Evolutionary conservation across 1,140 invertebrate species (phyloP).

Genomic region (roundworm (Caenorhabditis elegans)): DNA sequence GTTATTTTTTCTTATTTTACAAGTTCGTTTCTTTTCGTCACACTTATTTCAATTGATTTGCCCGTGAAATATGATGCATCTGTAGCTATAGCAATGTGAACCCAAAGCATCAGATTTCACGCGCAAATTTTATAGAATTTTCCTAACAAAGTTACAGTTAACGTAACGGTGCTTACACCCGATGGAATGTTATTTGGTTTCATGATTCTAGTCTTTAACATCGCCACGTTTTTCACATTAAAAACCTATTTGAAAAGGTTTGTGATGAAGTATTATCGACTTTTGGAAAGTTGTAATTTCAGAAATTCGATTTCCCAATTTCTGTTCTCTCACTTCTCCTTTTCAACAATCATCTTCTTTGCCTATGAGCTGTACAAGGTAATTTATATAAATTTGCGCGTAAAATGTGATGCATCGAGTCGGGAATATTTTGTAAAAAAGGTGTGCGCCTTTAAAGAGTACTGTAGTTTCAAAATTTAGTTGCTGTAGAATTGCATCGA

Average conservation of each 20-base stretch:
- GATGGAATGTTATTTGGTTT: not conserved
- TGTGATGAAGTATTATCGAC: too few relatives aligned
- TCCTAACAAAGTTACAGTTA: not conserved
- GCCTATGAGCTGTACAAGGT: not conserved
- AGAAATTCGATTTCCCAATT: not conserved
- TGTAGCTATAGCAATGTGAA: too few relatives aligned
- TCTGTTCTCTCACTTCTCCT: constrained; percentile 14
- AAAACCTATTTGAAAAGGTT: not conserved
- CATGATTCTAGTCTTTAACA: not conserved
- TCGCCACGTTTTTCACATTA: not conserved
- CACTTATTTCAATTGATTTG: too few relatives aligned
- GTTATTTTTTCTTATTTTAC: not conserved
- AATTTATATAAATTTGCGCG: not conserved
- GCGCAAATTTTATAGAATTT: not conserved
- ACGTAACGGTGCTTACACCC: not conserved
- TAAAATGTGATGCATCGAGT: too few relatives aligned
- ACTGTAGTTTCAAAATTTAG: too few relatives aligned
- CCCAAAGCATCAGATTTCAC: too few relatives aligned
- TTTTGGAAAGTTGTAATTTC: not conserved
- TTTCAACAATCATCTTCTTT: not conserved
- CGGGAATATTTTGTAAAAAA: too few relatives aligned
- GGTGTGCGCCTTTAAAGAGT: too few relatives aligned
- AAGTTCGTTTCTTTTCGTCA: too few relatives aligned
- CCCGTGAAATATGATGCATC: too few relatives aligned
- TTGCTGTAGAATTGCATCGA: too few relatives aligned